Percentiles rank a stretch among this genome's conserved stretches.
Conservation (phyloP, 2,113 vertebrate genomes). For the Garra rufa region DNA sequence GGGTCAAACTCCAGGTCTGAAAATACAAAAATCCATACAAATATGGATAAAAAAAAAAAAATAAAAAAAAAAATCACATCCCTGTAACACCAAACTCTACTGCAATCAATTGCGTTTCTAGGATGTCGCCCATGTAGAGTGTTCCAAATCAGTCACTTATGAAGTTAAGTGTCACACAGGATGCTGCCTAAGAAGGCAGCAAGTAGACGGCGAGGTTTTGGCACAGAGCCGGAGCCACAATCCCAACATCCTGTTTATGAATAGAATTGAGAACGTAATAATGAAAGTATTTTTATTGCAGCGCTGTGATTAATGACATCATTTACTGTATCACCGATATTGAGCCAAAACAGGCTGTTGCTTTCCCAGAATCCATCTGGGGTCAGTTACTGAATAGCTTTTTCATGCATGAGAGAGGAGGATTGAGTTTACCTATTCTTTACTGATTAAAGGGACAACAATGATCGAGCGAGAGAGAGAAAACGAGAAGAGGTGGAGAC, state of each 20-base stretch:
- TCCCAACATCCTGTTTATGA: background rate
- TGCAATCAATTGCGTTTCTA: background rate
- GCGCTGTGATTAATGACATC: constrained; percentile 10
- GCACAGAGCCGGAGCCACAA: background rate
- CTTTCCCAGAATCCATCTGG: constrained; percentile 27
- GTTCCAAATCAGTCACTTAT: background rate
- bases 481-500: constrained; percentile 14
- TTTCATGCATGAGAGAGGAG: background rate
- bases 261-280: constrained; percentile 9
- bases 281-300: constrained; percentile 8
- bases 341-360: background rate
- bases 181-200: background rate
- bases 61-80: background rate
- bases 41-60: background rate
- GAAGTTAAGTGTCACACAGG: background rate
- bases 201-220: background rate
- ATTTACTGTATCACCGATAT: constrained; percentile 21
- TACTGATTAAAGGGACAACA: constrained; percentile 21
- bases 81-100: background rate
- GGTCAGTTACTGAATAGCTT: constrained; percentile 33
- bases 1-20: background rate
- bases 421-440: constrained; percentile 27
- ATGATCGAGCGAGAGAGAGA: background rate
- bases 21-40: background rate
- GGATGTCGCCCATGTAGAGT: background rate